Percentiles rank a stretch among this genome's conserved stretches.
These are phyloP conservation scores for Hemiscyllium ocellatum DNA, from an alignment of 2,113 vertebrate genomes.

Conservation along the genomic window DNA sequence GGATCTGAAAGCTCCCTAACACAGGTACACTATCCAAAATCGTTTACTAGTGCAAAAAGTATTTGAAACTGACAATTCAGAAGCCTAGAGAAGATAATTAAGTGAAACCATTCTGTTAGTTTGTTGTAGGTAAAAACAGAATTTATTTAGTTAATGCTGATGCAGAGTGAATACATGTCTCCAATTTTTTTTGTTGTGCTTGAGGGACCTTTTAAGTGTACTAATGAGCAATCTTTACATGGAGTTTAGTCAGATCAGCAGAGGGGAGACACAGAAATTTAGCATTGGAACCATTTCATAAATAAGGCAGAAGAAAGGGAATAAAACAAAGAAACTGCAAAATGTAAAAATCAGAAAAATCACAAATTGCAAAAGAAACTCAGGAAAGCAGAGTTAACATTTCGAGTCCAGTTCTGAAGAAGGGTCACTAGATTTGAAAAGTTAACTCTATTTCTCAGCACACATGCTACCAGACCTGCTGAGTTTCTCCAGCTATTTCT, in stretches of 20 bases:
- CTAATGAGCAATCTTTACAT: neutral
- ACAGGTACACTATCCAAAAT: conserved; percentile 62
- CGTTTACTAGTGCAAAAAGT: neutral
- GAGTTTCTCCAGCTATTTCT: no score
- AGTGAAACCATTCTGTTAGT: neutral
- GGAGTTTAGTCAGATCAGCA: neutral
- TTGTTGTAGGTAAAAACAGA: neutral
- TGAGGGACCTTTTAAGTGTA: neutral
- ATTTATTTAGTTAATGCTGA: neutral
- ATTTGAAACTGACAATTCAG: neutral
- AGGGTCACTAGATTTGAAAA: no score
- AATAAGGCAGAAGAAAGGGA: neutral
- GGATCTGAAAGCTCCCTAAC: conserved; percentile 77
- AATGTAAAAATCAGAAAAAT: no score
- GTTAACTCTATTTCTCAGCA: no score
- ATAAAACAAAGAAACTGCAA: no score
- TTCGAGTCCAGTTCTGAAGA: no score
- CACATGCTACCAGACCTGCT: no score
- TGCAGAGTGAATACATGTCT: neutral
- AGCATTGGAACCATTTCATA: neutral
- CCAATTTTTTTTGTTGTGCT: neutral
- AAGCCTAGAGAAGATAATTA: neutral
- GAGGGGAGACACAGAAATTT: neutral
- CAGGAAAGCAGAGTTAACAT: no score
- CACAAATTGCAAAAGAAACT: no score